Evolutionary conservation across 2,113 vertebrate species (phyloP).

Genomic region (Martes martes): DNA sequence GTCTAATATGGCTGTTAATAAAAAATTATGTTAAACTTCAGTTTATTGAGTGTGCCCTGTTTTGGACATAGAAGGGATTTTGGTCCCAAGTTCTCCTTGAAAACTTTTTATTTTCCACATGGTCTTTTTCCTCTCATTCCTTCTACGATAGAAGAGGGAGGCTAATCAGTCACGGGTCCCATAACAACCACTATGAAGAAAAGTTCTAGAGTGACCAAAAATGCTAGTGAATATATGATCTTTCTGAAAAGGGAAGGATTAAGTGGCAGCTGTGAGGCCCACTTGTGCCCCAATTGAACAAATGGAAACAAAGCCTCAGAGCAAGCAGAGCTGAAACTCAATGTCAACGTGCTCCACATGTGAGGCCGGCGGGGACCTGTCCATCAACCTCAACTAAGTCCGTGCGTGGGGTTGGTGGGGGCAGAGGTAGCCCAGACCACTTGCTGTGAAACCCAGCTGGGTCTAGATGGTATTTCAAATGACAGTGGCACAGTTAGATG

Average conservation of each 20-base stretch:
- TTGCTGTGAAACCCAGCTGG: neutral
- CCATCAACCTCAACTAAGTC: neutral
- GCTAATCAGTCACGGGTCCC: neutral
- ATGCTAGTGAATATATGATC: neutral
- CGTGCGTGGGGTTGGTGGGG: rapidly evolving
- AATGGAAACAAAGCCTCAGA: neutral
- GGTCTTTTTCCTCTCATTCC: neutral
- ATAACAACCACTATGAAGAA: neutral
- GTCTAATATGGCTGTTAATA: neutral
- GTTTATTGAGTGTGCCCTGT: neutral
- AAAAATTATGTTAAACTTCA: neutral
- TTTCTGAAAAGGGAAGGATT: neutral
- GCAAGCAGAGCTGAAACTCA: neutral
- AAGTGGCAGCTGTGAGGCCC: neutral
- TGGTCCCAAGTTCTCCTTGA: neutral
- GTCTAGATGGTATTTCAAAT: neutral
- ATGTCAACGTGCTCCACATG: rapidly evolving
- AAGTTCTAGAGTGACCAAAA: neutral
- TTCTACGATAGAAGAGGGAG: neutral
- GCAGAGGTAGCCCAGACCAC: neutral
- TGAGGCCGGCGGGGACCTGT: neutral
- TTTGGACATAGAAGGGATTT: neutral
- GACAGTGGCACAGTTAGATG: neutral
- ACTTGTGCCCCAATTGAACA: neutral
- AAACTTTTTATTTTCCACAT: neutral